phyloP scores from a whole-genome alignment of 2,797 vertebrate species.

The Aulostomus chinensis region DNA sequence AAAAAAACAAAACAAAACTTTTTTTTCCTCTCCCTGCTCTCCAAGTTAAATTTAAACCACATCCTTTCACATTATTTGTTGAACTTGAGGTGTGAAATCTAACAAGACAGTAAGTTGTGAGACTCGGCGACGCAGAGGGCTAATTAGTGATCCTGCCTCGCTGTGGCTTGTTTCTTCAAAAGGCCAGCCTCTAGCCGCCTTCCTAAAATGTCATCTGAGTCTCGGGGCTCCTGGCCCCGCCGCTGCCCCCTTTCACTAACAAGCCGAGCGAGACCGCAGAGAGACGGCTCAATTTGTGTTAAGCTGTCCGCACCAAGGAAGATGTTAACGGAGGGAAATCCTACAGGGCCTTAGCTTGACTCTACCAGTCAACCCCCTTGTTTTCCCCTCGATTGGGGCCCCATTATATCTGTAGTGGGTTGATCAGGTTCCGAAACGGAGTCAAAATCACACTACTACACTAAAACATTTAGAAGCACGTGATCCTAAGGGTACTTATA shows the following conservation, averaged over 20 bases:
- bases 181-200: slow-evolving; percentile 69
- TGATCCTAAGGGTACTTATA: slow-evolving; percentile 10
- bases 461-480: slow-evolving; percentile 4
- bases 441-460: background rate
- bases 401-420: slow-evolving; percentile 30
- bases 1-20: slow-evolving; percentile 21
- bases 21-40: slow-evolving; percentile 18
- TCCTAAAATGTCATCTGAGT: slow-evolving; percentile 77
- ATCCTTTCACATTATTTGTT: slow-evolving; percentile 58
- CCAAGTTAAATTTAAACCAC: slow-evolving; percentile 40
- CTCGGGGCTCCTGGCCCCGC: slow-evolving; percentile 62
- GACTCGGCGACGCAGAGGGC: slow-evolving; percentile 53
- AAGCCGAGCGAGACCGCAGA: slow-evolving; percentile 59
- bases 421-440: slow-evolving; percentile 27
- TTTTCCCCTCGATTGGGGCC: slow-evolving; percentile 27
- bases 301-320: slow-evolving; percentile 53
- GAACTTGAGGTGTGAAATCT: slow-evolving; percentile 61
- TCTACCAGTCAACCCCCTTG: slow-evolving; percentile 35
- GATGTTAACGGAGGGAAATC: slow-evolving; percentile 60
- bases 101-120: slow-evolving; percentile 68
- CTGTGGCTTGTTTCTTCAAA: slow-evolving; percentile 69
- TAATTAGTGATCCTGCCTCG: slow-evolving; percentile 72
- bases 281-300: slow-evolving; percentile 72
- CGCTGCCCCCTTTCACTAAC: slow-evolving; percentile 59
- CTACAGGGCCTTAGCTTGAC: slow-evolving; percentile 34